Evolutionary conservation across 2,113 vertebrate species (phyloP).

Genomic region (Gavia stellata): DNA sequence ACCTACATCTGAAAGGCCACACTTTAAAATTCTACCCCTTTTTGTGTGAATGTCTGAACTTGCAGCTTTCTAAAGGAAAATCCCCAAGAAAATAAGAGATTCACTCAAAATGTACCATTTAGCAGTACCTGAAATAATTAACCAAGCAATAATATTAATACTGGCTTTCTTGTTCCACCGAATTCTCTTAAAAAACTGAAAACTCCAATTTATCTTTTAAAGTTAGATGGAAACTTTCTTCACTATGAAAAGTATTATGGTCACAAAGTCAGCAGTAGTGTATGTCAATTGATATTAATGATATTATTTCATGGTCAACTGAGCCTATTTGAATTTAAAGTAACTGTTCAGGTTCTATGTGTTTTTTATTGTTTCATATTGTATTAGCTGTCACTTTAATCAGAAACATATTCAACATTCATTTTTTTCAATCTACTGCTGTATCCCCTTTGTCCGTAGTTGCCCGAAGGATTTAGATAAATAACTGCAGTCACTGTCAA

Average conservation of each 20-base stretch:
- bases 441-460: background rate
- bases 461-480: background rate
- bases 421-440: background rate
- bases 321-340: background rate
- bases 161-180: background rate
- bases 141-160: background rate
- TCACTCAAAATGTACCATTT: background rate
- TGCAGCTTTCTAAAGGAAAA: background rate
- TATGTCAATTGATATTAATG: background rate
- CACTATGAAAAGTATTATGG: background rate
- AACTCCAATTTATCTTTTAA: background rate
- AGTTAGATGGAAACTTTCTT: background rate
- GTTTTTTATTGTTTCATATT: background rate
- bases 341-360: background rate
- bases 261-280: background rate
- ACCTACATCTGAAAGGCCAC: background rate
- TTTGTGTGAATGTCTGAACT: background rate
- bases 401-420: background rate
- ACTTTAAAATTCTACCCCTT: background rate
- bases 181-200: background rate
- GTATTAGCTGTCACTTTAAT: background rate
- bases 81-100: background rate
- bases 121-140: background rate
- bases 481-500: background rate
- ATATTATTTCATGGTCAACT: background rate